These are phyloP conservation scores for Cygnus atratus DNA, from an alignment of 2,113 vertebrate genomes.

Conservation along the genomic window DNA sequence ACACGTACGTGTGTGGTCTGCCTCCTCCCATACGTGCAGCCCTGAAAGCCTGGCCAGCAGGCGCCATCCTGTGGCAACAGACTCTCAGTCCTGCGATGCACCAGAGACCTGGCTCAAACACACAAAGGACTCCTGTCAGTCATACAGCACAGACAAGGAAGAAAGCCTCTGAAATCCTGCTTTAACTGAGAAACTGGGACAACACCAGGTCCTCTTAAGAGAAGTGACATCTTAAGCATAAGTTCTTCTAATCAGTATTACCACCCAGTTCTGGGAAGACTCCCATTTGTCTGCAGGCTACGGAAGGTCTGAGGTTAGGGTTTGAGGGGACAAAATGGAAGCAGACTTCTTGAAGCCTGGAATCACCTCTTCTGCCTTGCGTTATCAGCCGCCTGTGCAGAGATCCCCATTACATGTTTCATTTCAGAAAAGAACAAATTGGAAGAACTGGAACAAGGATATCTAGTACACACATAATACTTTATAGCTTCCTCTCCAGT, in stretches of 20 bases:
- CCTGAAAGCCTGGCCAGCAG: neutral
- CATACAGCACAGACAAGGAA: neutral
- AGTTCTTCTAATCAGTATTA: neutral
- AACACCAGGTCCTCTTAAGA: neutral
- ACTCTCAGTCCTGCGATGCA: accelerated
- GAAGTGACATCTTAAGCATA: neutral
- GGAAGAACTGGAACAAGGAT: neutral
- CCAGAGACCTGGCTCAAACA: accelerated
- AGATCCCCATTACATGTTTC: neutral
- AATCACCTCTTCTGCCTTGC: neutral
- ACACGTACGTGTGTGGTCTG: accelerated
- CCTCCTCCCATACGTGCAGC: neutral
- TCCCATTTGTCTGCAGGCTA: neutral
- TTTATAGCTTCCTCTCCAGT: neutral
- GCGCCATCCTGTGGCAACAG: constrained; percentile 5
- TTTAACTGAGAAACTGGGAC: neutral
- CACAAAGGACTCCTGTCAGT: neutral
- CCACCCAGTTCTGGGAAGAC: neutral
- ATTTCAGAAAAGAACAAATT: too few relatives aligned
- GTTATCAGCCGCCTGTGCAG: neutral
- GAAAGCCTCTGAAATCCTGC: neutral
- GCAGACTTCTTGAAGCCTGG: neutral
- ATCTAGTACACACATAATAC: neutral
- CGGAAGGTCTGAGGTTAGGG: neutral
- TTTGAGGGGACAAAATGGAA: neutral